phyloP scores from a whole-genome alignment of 2,888 invertebrate genomes.

The Aspidapion aeneum region DNA sequence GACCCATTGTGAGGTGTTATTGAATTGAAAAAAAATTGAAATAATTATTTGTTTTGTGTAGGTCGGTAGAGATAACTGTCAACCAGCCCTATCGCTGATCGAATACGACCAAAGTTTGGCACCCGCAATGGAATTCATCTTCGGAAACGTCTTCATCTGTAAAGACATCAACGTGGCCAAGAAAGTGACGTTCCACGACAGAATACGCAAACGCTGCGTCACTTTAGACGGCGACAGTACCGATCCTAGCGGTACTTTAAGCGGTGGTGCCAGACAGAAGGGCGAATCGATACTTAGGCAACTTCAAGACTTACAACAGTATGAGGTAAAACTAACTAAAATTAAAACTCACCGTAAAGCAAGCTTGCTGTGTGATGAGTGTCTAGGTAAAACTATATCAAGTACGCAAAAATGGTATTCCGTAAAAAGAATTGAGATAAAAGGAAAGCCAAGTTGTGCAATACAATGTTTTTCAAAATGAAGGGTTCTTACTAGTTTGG shows the following conservation, averaged over 20 bases:
- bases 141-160: constrained; percentile 84
- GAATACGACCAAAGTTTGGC: constrained; percentile 61
- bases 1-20: too few species aligned
- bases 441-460: too few species aligned
- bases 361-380: not conserved
- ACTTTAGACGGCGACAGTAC: constrained; percentile 91
- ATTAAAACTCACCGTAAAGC: too few species aligned
- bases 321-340: constrained; percentile 39
- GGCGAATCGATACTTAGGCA: constrained; percentile 56
- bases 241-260: constrained; percentile 86
- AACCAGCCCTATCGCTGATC: constrained; percentile 76
- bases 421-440: too few species aligned
- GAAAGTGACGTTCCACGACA: constrained; percentile 72
- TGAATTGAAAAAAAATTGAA: too few species aligned
- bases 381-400: too few species aligned
- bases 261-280: constrained; percentile 75
- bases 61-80: constrained; percentile 79
- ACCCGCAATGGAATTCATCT: constrained; percentile 83
- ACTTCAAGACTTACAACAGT: constrained; percentile 54
- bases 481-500: too few species aligned
- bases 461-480: too few species aligned
- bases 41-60: constrained; percentile 42
- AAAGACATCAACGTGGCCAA: constrained; percentile 76
- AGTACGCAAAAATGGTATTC: too few species aligned
- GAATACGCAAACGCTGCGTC: constrained; percentile 67